Conservation (phyloP, 2,888 invertebrate species). For the Eristalis arbustorum region DNA sequence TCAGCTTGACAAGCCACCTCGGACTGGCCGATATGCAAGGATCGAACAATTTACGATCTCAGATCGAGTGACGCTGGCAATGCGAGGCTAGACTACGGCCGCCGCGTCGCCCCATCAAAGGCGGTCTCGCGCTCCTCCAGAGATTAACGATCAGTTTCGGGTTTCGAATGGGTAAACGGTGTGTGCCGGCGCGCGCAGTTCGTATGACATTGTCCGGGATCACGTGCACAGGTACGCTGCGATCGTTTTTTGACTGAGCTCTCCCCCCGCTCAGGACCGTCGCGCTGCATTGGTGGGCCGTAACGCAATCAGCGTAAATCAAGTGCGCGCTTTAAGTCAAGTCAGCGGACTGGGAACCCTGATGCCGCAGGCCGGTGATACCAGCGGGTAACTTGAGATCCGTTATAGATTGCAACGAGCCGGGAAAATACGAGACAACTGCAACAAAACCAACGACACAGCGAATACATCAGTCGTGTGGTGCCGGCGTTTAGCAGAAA, state of each 20-base stretch:
- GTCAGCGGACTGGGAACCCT: conserved; percentile 30
- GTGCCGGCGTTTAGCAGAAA: conserved; percentile 34
- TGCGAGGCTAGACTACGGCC: conserved; percentile 21
- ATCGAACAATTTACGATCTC: conserved; percentile 64
- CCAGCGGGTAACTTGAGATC: conserved; percentile 21
- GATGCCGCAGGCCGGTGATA: conserved; percentile 32
- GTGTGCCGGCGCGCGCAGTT: conserved; percentile 43
- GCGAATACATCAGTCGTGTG: not conserved
- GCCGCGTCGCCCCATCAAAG: conserved; percentile 63
- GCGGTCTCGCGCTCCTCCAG: conserved; percentile 55
- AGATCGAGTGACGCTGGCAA: conserved; percentile 57
- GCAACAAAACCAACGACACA: not conserved
- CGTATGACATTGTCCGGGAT: conserved; percentile 63
- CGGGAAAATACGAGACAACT: conserved; percentile 36
- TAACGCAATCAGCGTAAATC: conserved; percentile 69
- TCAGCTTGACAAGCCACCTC: conserved; percentile 46
- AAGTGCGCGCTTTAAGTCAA: conserved; percentile 68
- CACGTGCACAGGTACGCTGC: conserved; percentile 43
- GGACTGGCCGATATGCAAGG: conserved; percentile 54
- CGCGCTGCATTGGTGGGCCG: conserved; percentile 59
- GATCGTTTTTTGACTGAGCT: not conserved
- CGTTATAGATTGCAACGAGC: conserved; percentile 42
- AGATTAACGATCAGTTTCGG: conserved; percentile 66
- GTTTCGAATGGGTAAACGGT: conserved; percentile 52
- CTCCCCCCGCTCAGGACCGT: conserved; percentile 36